These are phyloP conservation scores for Bolinopsis microptera DNA, from an alignment of 37 sponge, comb jelly and placozoan genomes.

Conservation along the genomic window DNA sequence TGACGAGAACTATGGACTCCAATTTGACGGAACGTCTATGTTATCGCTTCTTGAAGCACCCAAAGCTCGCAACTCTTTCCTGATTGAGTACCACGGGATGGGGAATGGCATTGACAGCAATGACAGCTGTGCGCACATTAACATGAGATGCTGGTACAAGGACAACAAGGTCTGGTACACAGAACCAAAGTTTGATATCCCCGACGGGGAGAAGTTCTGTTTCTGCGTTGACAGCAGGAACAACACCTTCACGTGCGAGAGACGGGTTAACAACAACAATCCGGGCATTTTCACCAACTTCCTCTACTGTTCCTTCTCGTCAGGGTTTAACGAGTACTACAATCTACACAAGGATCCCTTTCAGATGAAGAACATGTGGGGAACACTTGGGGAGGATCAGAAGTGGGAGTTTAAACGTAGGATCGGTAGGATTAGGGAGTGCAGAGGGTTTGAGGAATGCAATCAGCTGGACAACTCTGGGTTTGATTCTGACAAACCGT, in stretches of 20 bases:
- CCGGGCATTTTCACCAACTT: slow-evolving; percentile 42
- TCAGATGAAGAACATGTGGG: slow-evolving; percentile 52
- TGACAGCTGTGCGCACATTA: background rate
- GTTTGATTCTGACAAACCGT: no score
- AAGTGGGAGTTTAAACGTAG: background rate
- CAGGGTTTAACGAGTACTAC: slow-evolving; percentile 59
- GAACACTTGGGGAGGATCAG: background rate
- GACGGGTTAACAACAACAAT: background rate
- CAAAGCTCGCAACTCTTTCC: background rate
- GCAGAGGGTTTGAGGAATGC: slow-evolving; percentile 50
- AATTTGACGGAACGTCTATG: slow-evolving; percentile 40
- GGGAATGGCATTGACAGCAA: background rate
- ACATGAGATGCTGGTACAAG: slow-evolving; percentile 57
- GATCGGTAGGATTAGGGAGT: background rate
- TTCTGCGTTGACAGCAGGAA: slow-evolving; percentile 42
- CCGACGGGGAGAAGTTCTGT: slow-evolving; percentile 57
- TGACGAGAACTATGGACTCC: background rate
- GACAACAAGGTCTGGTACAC: slow-evolving; percentile 44
- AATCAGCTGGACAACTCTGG: background rate
- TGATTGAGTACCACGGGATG: slow-evolving; percentile 47
- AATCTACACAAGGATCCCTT: slow-evolving; percentile 59
- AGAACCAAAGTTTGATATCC: slow-evolving; percentile 19
- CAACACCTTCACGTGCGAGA: slow-evolving; percentile 59
- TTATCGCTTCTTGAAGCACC: background rate
- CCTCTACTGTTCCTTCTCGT: slow-evolving; percentile 36